Conservation (phyloP, 2,888 invertebrate genomes). For the Epirrhoe tristata region DNA sequence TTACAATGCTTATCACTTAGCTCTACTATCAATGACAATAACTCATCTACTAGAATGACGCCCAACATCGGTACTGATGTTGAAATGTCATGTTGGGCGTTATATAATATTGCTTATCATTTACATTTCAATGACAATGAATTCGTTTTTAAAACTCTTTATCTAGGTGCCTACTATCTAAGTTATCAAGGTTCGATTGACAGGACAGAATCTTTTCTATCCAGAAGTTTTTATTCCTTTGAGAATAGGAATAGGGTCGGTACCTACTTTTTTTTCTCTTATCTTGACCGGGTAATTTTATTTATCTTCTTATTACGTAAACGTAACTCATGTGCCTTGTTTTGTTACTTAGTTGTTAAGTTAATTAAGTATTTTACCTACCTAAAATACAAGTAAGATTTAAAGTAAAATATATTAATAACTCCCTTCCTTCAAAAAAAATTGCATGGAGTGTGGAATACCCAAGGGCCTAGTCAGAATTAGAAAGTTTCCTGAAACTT, state of each 20-base stretch:
- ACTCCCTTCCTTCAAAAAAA: background rate
- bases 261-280: background rate
- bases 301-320: conserved; percentile 1
- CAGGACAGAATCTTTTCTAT: too few relatives aligned
- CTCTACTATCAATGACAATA: background rate
- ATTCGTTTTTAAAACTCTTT: too few relatives aligned
- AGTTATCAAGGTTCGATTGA: background rate
- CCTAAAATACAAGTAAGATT: conserved; percentile 35
- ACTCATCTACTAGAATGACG: too few relatives aligned
- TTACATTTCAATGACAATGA: too few relatives aligned
- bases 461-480: background rate
- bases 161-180: too few relatives aligned
- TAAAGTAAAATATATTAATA: conserved; percentile 17
- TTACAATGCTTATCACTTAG: background rate
- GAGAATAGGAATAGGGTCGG: too few relatives aligned
- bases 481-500: background rate
- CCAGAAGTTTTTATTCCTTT: background rate
- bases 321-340: conserved; percentile 45
- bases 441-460: background rate
- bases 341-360: conserved; percentile 48
- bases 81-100: too few relatives aligned
- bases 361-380: conserved; percentile 24
- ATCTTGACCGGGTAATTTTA: background rate
- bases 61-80: too few relatives aligned
- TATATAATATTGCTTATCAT: too few relatives aligned